These are phyloP conservation scores for Diaperis boleti DNA, from an alignment of 2,888 invertebrate species.

Conservation along the genomic window DNA sequence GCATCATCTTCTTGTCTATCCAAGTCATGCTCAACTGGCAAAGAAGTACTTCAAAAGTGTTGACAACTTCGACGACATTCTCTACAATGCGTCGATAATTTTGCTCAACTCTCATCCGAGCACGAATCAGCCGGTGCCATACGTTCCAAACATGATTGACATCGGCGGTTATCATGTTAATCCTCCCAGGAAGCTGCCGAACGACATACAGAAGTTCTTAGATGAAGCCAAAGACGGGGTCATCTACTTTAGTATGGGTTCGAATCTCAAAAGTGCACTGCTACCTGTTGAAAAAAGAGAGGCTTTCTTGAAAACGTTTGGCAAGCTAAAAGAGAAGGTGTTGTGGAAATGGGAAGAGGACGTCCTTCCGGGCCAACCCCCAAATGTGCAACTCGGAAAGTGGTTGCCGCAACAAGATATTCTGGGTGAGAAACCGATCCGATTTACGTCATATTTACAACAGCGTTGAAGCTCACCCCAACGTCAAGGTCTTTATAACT, in stretches of 20 bases:
- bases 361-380: slow-evolving; percentile 50
- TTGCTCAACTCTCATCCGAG: slow-evolving; percentile 66
- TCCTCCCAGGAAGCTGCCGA: slow-evolving; percentile 52
- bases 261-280: slow-evolving; percentile 70
- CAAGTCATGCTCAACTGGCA: slow-evolving; percentile 50
- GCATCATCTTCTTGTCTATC: slow-evolving; percentile 27
- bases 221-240: slow-evolving; percentile 70
- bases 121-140: slow-evolving; percentile 66
- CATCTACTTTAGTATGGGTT: slow-evolving; percentile 73
- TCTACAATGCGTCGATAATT: slow-evolving; percentile 53
- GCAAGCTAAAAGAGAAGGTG: slow-evolving; percentile 72
- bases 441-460: too few relatives aligned
- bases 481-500: slow-evolving; percentile 66
- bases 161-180: slow-evolving; percentile 69
- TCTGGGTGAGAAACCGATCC: too few relatives aligned
- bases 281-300: slow-evolving; percentile 68
- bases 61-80: slow-evolving; percentile 49
- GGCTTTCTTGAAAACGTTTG: slow-evolving; percentile 72
- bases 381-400: slow-evolving; percentile 63
- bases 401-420: slow-evolving; percentile 60
- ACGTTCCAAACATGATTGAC: slow-evolving; percentile 70
- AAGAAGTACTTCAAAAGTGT: slow-evolving; percentile 53
- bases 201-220: slow-evolving; percentile 67
- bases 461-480: slow-evolving; percentile 66
- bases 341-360: slow-evolving; percentile 78